Evolutionary conservation across 2,888 invertebrate genomes (phyloP).

Genomic region (Prosopocoilus inquinatus): DNA sequence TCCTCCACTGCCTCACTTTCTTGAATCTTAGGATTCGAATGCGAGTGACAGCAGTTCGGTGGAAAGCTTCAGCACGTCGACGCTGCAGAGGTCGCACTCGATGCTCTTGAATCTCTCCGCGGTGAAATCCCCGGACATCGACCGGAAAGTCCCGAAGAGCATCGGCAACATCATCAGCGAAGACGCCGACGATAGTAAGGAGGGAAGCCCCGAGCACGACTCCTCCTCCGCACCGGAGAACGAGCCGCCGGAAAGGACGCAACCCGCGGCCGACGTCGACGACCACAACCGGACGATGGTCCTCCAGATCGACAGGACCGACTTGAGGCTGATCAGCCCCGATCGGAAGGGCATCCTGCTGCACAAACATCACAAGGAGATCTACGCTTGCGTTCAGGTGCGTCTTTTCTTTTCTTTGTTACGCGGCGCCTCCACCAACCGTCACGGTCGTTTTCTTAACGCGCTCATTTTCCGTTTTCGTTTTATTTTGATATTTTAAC

Average conservation of each 20-base stretch:
- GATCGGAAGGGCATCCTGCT: conserved; percentile 88
- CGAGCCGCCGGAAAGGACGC: neutral
- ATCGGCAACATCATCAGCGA: conserved; percentile 21
- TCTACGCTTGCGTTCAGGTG: conserved; percentile 81
- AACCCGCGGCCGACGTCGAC: conserved; percentile 34
- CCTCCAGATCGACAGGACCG: conserved; percentile 82
- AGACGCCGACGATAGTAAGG: conserved; percentile 42
- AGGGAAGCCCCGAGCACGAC: conserved; percentile 4
- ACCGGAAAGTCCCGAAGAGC: conserved; percentile 27
- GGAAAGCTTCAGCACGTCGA: conserved; percentile 4
- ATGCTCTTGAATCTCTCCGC: conserved; percentile 28
- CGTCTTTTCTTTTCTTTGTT: conserved; percentile 18
- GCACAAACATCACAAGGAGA: conserved; percentile 84
- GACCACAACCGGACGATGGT: conserved; percentile 93
- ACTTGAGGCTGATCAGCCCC: conserved; percentile 87
- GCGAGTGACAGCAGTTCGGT: conserved; percentile 6
- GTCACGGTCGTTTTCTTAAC: neutral
- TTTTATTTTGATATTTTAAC: no score
- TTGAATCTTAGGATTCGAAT: conserved; percentile 21
- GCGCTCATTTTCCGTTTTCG: no score
- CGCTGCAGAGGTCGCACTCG: conserved; percentile 30
- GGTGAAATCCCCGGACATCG: conserved; percentile 32
- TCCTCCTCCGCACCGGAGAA: neutral
- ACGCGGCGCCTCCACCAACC: neutral
- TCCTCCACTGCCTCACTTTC: neutral